phyloP scores from a whole-genome alignment of 2,888 invertebrate species.

The Drosophila neotestacea region DNA sequence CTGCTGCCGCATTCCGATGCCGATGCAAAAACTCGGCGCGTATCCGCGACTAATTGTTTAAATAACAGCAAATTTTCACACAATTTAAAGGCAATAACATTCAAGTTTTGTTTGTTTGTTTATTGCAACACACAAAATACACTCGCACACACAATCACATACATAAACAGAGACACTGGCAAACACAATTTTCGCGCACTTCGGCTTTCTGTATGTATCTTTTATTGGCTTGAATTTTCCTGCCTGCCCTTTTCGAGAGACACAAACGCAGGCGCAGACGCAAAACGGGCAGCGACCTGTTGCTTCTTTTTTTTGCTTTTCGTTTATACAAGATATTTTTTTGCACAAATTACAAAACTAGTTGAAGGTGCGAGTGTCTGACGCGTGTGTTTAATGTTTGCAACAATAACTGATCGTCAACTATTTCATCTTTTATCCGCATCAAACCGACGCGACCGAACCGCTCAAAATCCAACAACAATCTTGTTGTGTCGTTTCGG shows the following conservation, averaged over 20 bases:
- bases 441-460: conserved; percentile 53
- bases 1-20: conserved; percentile 66
- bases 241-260: conserved; percentile 72
- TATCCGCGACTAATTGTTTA: conserved; percentile 70
- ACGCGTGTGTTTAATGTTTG: conserved; percentile 38
- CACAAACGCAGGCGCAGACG: conserved; percentile 40
- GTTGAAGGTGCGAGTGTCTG: conserved; percentile 23
- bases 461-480: conserved; percentile 64
- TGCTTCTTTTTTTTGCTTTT: conserved; percentile 37
- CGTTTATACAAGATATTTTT: conserved; percentile 12
- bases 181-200: conserved; percentile 71
- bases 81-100: conserved; percentile 47
- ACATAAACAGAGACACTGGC: conserved; percentile 24
- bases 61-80: conserved; percentile 61
- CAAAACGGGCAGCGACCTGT: conserved; percentile 49
- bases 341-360: conserved; percentile 34
- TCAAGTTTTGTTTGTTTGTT: conserved; percentile 61
- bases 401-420: conserved; percentile 36
- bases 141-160: conserved; percentile 12
- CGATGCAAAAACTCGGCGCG: conserved; percentile 29
- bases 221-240: conserved; percentile 79
- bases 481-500: conserved; percentile 35
- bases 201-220: conserved; percentile 76
- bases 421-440: conserved; percentile 42
- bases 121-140: conserved; percentile 30